These are phyloP conservation scores for Pomacea canaliculata DNA, from an alignment of 2,888 invertebrate genomes.

Conservation along the genomic window DNA sequence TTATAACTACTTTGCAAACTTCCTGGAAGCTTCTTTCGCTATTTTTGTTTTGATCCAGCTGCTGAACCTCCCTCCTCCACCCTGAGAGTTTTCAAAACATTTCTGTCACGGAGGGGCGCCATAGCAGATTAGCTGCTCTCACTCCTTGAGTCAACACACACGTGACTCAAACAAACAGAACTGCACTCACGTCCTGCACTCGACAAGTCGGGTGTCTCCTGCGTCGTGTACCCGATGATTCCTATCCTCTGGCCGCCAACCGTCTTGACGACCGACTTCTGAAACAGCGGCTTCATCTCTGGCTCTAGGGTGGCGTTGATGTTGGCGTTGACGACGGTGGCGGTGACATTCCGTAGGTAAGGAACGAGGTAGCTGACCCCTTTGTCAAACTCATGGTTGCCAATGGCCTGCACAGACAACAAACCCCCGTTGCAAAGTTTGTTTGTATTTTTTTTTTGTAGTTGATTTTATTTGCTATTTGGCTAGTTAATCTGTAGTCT, in stretches of 20 bases:
- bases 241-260: conserved; percentile 80
- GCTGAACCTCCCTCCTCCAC: too few relatives aligned
- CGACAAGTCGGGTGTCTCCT: conserved; percentile 76
- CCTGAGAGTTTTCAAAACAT: too few relatives aligned
- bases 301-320: conserved; percentile 80
- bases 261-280: conserved; percentile 78
- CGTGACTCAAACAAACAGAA: too few relatives aligned
- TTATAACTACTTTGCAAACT: too few relatives aligned
- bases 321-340: conserved; percentile 84
- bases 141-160: too few relatives aligned
- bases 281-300: conserved; percentile 73
- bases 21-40: too few relatives aligned
- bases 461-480: too few relatives aligned
- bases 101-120: too few relatives aligned
- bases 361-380: conserved; percentile 81
- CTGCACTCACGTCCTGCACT: conserved; percentile 38
- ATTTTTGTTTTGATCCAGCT: too few relatives aligned
- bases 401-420: conserved; percentile 79
- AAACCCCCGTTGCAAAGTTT: not conserved
- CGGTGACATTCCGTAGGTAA: conserved; percentile 79
- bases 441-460: too few relatives aligned
- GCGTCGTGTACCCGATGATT: conserved; percentile 88
- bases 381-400: conserved; percentile 94
- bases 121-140: too few relatives aligned
- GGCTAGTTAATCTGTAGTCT: too few relatives aligned